Evolutionary conservation across 2,113 vertebrate species (phyloP).

Genomic region (Oncorhynchus mykiss): DNA sequence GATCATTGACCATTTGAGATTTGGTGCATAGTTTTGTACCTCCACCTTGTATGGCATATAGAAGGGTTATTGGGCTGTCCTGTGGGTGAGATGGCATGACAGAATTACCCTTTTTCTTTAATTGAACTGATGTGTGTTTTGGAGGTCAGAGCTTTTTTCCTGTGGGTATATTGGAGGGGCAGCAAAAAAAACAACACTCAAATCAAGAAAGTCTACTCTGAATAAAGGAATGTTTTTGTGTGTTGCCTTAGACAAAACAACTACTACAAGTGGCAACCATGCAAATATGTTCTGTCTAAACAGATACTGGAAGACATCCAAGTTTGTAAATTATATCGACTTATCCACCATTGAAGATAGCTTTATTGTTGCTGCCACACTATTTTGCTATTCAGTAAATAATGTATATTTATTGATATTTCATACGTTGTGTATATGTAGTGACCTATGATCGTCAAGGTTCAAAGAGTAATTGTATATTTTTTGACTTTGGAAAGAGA

Average conservation of each 20-base stretch:
- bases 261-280: background rate
- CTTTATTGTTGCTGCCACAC: slow-evolving; percentile 52
- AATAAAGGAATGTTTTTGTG: slow-evolving; percentile 11
- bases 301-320: slow-evolving; percentile 34
- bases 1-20: slow-evolving; percentile 26
- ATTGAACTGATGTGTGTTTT: slow-evolving; percentile 1
- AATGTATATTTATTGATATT: slow-evolving; percentile 64
- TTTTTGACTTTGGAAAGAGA: slow-evolving; percentile 51
- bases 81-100: slow-evolving; percentile 3
- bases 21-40: slow-evolving; percentile 32
- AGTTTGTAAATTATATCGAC: slow-evolving; percentile 21
- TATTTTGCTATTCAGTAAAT: slow-evolving; percentile 60
- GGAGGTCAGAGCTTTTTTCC: background rate
- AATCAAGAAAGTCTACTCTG: background rate
- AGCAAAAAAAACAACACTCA: background rate
- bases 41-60: slow-evolving; percentile 11
- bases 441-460: slow-evolving; percentile 53
- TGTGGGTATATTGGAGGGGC: background rate
- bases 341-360: slow-evolving; percentile 47
- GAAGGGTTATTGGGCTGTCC: slow-evolving; percentile 13
- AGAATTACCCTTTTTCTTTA: slow-evolving; percentile 1
- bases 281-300: slow-evolving; percentile 14
- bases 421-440: slow-evolving; percentile 63
- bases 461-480: slow-evolving; percentile 57
- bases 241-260: slow-evolving; percentile 1